These are phyloP conservation scores for Cardiocondyla obscurior DNA, from an alignment of 1,140 invertebrate species.

Conservation along the genomic window DNA sequence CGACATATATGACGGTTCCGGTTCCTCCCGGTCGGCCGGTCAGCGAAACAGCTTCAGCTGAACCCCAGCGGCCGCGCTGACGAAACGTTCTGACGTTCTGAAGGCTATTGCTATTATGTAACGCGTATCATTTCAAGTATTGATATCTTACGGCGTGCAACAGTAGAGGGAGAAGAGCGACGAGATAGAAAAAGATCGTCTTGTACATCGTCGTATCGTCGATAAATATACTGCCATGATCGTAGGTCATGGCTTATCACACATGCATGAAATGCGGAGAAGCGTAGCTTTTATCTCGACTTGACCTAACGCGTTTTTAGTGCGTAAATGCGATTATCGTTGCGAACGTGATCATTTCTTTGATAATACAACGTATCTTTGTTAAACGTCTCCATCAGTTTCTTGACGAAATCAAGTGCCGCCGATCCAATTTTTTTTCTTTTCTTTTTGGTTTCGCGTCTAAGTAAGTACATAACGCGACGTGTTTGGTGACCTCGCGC, in stretches of 20 bases:
- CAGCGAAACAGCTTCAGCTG: neutral
- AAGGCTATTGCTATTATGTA: conserved; percentile 6
- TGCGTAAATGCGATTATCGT: neutral
- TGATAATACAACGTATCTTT: neutral
- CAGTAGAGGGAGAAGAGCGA: neutral
- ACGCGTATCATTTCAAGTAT: conserved; percentile 2
- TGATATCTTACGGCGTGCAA: neutral
- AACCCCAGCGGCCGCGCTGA: neutral
- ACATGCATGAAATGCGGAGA: neutral
- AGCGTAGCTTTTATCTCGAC: neutral
- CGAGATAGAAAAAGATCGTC: neutral
- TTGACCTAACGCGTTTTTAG: neutral
- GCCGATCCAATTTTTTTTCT: neutral
- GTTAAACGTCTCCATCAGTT: no score
- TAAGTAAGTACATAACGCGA: neutral
- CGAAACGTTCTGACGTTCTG: neutral
- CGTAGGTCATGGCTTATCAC: conserved; percentile 25
- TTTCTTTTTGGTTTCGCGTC: neutral
- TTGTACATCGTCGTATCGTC: neutral
- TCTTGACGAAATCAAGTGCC: neutral
- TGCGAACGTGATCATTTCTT: neutral
- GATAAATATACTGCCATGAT: neutral
- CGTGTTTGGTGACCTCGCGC: neutral
- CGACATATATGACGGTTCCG: neutral
- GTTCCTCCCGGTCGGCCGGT: neutral